phyloP scores from a whole-genome alignment of 1,140 invertebrate species.

The Chlorops oryzae region DNA sequence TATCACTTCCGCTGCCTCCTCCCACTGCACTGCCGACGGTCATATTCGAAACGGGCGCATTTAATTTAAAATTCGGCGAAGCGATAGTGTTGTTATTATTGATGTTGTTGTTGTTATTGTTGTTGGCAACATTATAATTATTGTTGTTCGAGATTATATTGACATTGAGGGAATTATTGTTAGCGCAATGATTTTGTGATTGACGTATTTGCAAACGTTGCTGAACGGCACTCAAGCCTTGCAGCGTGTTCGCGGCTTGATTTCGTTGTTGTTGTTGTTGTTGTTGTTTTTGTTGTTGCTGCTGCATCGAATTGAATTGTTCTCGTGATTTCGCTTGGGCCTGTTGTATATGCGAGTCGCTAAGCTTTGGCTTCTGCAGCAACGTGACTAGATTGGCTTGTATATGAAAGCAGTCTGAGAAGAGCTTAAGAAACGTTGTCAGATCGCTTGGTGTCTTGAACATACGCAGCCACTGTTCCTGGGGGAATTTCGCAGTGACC shows the following conservation, averaged over 20 bases:
- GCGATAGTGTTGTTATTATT: constrained; percentile 35
- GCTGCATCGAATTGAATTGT: constrained; percentile 43
- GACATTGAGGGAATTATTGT: constrained; percentile 9
- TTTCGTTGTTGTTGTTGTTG: constrained; percentile 7
- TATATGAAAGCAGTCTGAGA: constrained; percentile 83
- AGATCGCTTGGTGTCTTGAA: constrained; percentile 83
- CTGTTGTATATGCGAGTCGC: constrained; percentile 51
- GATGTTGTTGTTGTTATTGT: constrained; percentile 22
- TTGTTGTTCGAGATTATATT: no score
- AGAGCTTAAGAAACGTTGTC: constrained; percentile 80
- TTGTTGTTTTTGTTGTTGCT: constrained; percentile 37
- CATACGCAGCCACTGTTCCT: constrained; percentile 71
- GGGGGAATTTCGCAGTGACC: constrained; percentile 69
- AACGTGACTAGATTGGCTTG: constrained; percentile 83
- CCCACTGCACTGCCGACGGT: no score
- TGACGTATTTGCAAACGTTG: constrained; percentile 34
- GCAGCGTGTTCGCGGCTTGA: neutral
- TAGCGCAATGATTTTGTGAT: constrained; percentile 25
- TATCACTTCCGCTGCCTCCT: constrained; percentile 13
- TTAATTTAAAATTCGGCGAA: constrained; percentile 44
- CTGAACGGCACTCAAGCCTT: constrained; percentile 31
- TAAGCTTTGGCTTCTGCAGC: constrained; percentile 63
- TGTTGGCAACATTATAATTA: constrained; percentile 10
- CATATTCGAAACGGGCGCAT: constrained; percentile 43
- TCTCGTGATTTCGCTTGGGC: constrained; percentile 42